Evolutionary conservation across 2,888 invertebrate genomes (phyloP).

Genomic region (Erynnis tages): DNA sequence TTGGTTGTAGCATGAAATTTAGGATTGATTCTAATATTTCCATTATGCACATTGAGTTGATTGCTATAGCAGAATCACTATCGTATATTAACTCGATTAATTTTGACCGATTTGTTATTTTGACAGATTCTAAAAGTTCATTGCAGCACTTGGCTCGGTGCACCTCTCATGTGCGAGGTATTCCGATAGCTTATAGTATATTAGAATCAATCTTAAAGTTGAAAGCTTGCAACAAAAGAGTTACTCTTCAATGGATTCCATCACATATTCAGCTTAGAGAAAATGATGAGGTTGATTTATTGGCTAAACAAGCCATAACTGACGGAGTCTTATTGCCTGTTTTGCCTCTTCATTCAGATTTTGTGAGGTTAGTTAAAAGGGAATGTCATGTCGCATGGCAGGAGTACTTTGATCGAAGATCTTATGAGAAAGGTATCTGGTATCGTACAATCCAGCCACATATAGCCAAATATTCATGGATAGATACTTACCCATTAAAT

Average conservation of each 20-base stretch:
- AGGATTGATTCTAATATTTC: constrained; percentile 26
- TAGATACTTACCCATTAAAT: background rate
- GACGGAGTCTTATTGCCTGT: background rate
- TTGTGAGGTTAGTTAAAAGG: background rate
- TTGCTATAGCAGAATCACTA: constrained; percentile 27
- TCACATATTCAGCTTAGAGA: constrained; percentile 26
- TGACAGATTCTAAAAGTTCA: constrained; percentile 30
- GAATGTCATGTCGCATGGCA: background rate
- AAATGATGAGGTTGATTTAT: constrained; percentile 20
- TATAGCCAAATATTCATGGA: background rate
- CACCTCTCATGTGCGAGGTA: constrained; percentile 27
- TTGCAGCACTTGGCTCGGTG: constrained; percentile 31
- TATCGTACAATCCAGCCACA: constrained; percentile 8
- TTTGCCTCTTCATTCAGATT: background rate
- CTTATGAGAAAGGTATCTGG: constrained; percentile 3
- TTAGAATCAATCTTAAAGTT: constrained; percentile 26
- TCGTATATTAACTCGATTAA: constrained; percentile 19
- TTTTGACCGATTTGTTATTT: constrained; percentile 26
- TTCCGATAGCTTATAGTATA: constrained; percentile 30
- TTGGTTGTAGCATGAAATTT: constrained; percentile 4
- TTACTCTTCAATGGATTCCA: constrained; percentile 29
- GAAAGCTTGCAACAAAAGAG: background rate
- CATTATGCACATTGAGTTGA: constrained; percentile 29
- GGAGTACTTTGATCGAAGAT: constrained; percentile 3
- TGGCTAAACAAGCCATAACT: constrained; percentile 6